A percentile compares a stretch with the other conserved stretches of the same genome.
phyloP scores from a whole-genome alignment of 2,113 vertebrate species.

The Rostratula benghalensis region DNA sequence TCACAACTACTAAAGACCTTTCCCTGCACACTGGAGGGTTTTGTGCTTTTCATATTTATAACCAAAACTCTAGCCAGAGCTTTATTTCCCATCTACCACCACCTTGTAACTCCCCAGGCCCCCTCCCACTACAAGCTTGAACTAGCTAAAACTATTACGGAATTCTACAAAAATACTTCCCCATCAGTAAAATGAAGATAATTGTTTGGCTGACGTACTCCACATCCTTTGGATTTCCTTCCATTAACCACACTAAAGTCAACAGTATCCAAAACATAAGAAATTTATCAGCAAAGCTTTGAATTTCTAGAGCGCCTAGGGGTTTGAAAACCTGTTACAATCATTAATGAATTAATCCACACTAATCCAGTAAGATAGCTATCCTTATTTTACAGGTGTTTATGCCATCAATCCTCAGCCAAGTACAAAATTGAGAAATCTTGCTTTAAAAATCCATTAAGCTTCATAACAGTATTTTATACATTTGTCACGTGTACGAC shows the following conservation, averaged over 20 bases:
- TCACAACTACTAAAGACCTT: rapidly evolving
- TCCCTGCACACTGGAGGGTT: rapidly evolving
- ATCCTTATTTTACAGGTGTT: not conserved
- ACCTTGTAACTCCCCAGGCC: not conserved
- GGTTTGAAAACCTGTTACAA: not conserved
- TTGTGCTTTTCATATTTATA: rapidly evolving
- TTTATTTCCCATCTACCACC: not conserved
- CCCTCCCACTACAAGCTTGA: not conserved
- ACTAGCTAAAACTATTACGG: not conserved
- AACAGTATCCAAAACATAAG: not conserved
- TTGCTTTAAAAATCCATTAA: not conserved
- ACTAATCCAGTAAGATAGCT: not conserved
- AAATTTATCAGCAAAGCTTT: not conserved
- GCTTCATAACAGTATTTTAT: not conserved
- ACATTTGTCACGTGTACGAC: rapidly evolving
- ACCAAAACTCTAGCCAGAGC: not conserved
- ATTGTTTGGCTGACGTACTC: not conserved
- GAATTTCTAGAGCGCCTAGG: not conserved
- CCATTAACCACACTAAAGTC: not conserved
- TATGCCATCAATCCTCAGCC: not conserved
- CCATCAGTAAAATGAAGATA: not conserved
- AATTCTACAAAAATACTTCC: not conserved
- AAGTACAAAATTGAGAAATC: not conserved
- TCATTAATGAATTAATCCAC: not conserved
- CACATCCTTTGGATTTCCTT: not conserved